A percentile compares a stretch with the other conserved stretches of the same genome.
phyloP scores from a whole-genome alignment of 1,140 invertebrate genomes.

The Grapholita molesta region DNA sequence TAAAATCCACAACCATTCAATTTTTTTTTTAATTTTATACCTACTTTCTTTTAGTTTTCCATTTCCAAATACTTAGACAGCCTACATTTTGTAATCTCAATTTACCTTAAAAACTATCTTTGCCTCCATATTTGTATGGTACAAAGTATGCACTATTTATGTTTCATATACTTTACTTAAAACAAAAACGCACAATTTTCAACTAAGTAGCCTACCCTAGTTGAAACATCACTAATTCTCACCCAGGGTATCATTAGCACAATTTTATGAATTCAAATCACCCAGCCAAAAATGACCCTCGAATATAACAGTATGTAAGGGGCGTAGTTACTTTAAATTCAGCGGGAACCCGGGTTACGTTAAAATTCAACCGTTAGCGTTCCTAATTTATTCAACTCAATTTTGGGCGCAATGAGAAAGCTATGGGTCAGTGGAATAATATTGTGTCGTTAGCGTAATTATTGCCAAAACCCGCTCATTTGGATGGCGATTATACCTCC shows the following conservation, averaged over 20 bases:
- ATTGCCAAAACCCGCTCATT: neutral
- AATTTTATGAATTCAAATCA: slow-evolving; percentile 1
- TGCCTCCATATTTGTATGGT: too few species aligned
- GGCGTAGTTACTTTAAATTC: neutral
- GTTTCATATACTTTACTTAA: neutral
- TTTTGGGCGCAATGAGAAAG: neutral
- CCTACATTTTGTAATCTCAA: too few species aligned
- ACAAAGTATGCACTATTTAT: too few species aligned
- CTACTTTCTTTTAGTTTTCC: too few species aligned
- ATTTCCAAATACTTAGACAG: too few species aligned
- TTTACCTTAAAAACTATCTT: too few species aligned
- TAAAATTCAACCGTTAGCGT: neutral
- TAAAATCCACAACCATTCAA: too few species aligned
- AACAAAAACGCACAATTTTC: neutral
- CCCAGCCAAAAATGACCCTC: neutral
- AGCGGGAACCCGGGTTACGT: neutral
- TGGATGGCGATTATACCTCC: neutral
- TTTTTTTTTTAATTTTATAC: too few species aligned
- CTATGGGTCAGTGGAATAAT: neutral
- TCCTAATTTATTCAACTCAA: neutral
- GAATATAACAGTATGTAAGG: neutral
- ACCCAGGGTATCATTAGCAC: neutral
- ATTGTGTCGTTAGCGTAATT: neutral
- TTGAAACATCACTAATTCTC: neutral
- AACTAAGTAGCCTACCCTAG: neutral